Conservation (phyloP, 2,113 vertebrate species). For the Phylloscopus trochiloides region DNA sequence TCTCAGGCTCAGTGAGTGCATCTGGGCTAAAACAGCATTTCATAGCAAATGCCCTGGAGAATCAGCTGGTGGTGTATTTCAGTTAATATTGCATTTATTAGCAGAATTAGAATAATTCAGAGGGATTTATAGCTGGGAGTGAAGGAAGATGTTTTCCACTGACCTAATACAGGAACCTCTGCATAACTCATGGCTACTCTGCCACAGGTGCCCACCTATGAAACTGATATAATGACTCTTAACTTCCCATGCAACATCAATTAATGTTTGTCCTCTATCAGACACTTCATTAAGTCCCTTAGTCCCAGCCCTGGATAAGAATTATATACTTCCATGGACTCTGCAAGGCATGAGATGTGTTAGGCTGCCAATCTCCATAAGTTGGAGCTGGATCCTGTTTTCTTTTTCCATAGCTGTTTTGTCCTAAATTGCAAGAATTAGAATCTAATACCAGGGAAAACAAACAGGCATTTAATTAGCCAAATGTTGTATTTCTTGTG, state of each 20-base stretch:
- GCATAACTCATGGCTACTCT: background rate
- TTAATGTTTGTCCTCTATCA: background rate
- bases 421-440: background rate
- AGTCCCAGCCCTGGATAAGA: background rate
- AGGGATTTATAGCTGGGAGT: background rate
- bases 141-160: background rate
- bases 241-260: background rate
- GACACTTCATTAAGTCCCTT: background rate
- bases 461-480: background rate
- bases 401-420: background rate
- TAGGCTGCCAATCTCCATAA: background rate
- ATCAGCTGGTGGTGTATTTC: background rate
- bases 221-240: background rate
- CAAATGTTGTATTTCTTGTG: background rate
- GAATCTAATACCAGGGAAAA: background rate
- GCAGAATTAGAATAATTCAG: background rate
- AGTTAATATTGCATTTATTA: background rate
- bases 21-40: background rate
- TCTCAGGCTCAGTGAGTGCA: background rate
- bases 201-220: background rate
- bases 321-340: background rate
- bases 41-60: background rate
- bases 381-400: background rate
- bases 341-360: background rate
- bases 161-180: background rate